A percentile compares a stretch with the other conserved stretches of the same genome.
Conservation (phyloP, 2,888 invertebrate genomes). For the Acleris sparsana region DNA sequence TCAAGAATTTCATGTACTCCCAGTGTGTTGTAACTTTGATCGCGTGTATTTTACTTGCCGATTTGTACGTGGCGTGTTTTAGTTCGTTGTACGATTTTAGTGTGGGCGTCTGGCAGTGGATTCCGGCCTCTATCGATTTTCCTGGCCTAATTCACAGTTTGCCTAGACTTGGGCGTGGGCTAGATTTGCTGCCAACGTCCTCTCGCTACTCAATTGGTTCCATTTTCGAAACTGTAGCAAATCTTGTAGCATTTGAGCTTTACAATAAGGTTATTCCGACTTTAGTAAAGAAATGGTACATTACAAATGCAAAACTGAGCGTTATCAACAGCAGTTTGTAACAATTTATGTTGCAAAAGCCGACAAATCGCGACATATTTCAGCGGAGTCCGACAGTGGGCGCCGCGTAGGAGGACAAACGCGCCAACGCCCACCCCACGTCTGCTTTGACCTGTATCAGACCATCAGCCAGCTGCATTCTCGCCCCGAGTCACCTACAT, state of each 20-base stretch:
- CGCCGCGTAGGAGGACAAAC: slow-evolving; percentile 56
- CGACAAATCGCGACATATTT: slow-evolving; percentile 49
- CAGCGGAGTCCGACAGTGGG: slow-evolving; percentile 53
- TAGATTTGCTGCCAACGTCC: slow-evolving; percentile 43
- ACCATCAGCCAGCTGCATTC: slow-evolving; percentile 29
- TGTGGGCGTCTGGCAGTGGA: slow-evolving; percentile 29
- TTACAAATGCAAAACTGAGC: too few species aligned
- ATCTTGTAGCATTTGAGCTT: neutral
- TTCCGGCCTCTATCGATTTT: slow-evolving; percentile 53
- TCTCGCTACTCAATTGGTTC: slow-evolving; percentile 13
- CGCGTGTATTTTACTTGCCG: slow-evolving; percentile 19
- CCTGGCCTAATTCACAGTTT: slow-evolving; percentile 55
- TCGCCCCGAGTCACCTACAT: slow-evolving; percentile 29
- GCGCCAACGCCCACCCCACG: slow-evolving; percentile 52
- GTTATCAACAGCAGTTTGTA: slow-evolving; percentile 15
- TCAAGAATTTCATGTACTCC: slow-evolving; percentile 12
- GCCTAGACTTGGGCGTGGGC: slow-evolving; percentile 52
- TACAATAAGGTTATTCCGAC: neutral
- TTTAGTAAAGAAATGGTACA: too few species aligned
- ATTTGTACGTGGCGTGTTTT: slow-evolving; percentile 24
- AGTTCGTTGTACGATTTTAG: slow-evolving; percentile 19
- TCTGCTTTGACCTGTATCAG: slow-evolving; percentile 40
- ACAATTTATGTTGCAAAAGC: slow-evolving; percentile 44
- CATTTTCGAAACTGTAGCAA: neutral
- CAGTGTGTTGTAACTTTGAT: neutral